Conservation (phyloP, 2,113 vertebrate species). For the Phrynosoma platyrhinos region DNA sequence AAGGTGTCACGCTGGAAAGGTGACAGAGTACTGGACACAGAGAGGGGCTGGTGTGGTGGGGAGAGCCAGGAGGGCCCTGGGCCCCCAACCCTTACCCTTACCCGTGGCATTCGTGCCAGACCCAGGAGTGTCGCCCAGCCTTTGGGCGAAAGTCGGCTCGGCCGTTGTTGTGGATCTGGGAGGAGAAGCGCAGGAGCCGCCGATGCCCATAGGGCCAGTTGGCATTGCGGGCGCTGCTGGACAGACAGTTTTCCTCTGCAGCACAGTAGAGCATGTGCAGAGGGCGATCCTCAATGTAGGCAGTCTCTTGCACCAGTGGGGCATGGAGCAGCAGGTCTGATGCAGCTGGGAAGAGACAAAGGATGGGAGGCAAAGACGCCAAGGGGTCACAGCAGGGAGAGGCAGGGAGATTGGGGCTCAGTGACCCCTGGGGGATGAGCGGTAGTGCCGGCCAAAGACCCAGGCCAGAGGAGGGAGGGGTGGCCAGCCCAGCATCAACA, state of each 20-base stretch:
- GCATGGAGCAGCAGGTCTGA: constrained; percentile 94
- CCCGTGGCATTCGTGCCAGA: constrained; percentile 98
- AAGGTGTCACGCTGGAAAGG: no score
- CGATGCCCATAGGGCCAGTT: constrained; percentile 98
- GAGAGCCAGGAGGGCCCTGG: not conserved
- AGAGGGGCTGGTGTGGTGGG: no score
- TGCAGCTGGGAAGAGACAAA: constrained; percentile 78
- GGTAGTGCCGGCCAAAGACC: not conserved
- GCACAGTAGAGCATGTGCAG: constrained; percentile 98
- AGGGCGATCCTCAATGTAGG: constrained; percentile 96
- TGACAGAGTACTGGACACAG: no score
- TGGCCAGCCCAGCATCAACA: no score
- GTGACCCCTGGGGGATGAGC: rapidly evolving
- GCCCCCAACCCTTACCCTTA: constrained; percentile 67
- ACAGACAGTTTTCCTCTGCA: constrained; percentile 94
- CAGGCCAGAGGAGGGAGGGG: not conserved
- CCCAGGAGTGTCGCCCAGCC: constrained; percentile 95
- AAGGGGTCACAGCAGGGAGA: rapidly evolving
- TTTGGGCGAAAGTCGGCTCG: constrained; percentile 96
- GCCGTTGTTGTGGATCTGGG: constrained; percentile 96
- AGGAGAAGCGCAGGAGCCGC: constrained; percentile 96
- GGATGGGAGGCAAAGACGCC: rapidly evolving
- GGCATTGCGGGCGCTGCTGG: constrained; percentile 87
- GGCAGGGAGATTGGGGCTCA: not conserved
- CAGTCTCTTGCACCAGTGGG: constrained; percentile 90